phyloP scores from a whole-genome alignment of 2,797 vertebrate genomes.

The Odontamblyopus lacepedii region DNA sequence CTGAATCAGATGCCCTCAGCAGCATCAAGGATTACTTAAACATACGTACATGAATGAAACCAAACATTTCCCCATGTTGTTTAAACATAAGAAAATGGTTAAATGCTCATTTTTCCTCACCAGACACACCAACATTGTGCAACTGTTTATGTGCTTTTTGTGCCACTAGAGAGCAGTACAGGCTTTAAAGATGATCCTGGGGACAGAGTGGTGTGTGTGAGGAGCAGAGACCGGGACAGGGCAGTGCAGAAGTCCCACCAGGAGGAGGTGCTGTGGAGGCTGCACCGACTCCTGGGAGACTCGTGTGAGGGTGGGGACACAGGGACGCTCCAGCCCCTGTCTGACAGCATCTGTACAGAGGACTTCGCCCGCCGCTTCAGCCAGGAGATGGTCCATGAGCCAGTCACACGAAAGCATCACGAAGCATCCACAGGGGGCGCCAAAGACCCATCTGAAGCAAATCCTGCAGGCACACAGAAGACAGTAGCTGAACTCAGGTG shows the following conservation, averaged over 20 bases:
- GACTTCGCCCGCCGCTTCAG: slow-evolving; percentile 77
- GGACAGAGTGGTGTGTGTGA: slow-evolving; percentile 13
- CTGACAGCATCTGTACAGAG: slow-evolving; percentile 81
- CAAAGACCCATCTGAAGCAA: neutral
- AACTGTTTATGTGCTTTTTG: neutral
- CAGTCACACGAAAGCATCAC: neutral
- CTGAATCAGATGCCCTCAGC: too few species aligned
- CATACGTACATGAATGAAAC: too few species aligned
- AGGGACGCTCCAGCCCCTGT: slow-evolving; percentile 39
- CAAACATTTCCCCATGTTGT: too few species aligned
- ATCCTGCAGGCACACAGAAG: neutral
- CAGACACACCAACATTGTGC: neutral
- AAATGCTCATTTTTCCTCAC: too few species aligned
- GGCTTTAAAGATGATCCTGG: slow-evolving; percentile 6
- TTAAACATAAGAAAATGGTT: too few species aligned
- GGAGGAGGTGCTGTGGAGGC: slow-evolving; percentile 74
- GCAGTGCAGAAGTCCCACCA: slow-evolving; percentile 45
- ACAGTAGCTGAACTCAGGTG: slow-evolving; percentile 16
- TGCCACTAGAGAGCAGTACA: slow-evolving; percentile 37
- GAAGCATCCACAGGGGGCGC: neutral
- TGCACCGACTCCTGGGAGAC: slow-evolving; percentile 66
- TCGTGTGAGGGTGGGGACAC: slow-evolving; percentile 25
- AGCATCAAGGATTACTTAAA: too few species aligned
- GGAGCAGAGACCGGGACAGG: slow-evolving; percentile 17
- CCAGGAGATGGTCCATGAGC: slow-evolving; percentile 67